Conservation (phyloP, 2,113 vertebrate species). For the Papio anubis region DNA sequence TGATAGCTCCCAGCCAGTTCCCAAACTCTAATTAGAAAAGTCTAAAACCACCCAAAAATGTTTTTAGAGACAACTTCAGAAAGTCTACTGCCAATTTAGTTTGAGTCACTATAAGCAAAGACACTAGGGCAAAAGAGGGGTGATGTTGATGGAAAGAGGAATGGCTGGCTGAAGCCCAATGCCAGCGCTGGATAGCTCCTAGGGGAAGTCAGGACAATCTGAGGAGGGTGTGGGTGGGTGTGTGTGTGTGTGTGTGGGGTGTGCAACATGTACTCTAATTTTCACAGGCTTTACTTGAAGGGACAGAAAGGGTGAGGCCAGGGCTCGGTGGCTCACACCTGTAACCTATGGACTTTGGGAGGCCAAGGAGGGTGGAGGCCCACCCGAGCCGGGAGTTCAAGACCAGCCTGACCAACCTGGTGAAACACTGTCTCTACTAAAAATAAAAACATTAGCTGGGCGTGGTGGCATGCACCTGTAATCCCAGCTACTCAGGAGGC, state of each 20-base stretch:
- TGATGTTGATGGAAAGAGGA: not conserved
- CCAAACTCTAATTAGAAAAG: constrained; percentile 72
- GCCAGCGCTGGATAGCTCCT: not conserved
- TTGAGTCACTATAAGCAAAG: constrained; percentile 50
- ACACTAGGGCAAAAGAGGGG: not conserved
- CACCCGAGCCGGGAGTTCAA: too few relatives aligned
- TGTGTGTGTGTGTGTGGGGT: accelerated
- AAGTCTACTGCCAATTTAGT: constrained; percentile 6
- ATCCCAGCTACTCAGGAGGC: too few relatives aligned
- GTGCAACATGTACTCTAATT: too few relatives aligned
- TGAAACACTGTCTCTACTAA: too few relatives aligned
- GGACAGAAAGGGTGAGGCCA: not conserved
- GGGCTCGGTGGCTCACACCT: too few relatives aligned
- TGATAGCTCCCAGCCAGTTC: constrained; percentile 73
- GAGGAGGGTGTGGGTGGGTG: accelerated
- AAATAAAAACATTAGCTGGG: too few relatives aligned
- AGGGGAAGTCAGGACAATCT: not conserved
- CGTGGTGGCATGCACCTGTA: too few relatives aligned
- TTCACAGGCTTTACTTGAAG: too few relatives aligned
- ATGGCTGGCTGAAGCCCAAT: too few relatives aligned
- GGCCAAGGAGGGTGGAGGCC: too few relatives aligned
- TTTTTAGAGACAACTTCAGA: constrained; percentile 52
- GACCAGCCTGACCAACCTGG: too few relatives aligned
- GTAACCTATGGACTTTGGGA: too few relatives aligned
- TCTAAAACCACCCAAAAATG: constrained; percentile 62